A percentile compares a stretch with the other conserved stretches of the same genome.
These are phyloP conservation scores for Apoda limacodes DNA, from an alignment of 2,888 invertebrate species.

Conservation along the genomic window DNA sequence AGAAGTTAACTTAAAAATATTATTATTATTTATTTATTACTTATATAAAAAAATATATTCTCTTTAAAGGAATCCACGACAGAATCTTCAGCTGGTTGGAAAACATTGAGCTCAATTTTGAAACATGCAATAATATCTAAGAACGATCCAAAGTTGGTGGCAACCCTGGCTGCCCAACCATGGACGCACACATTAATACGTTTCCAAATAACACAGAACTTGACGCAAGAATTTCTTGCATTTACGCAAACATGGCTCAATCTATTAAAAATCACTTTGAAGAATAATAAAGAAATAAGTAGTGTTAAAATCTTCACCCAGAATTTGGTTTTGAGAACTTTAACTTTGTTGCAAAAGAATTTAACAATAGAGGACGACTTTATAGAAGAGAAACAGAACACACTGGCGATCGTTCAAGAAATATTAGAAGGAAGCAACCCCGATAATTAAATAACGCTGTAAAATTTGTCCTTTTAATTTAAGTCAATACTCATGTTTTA, in stretches of 20 bases:
- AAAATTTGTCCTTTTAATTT: no score
- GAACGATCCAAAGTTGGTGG: conserved; percentile 42
- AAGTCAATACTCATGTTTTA: no score
- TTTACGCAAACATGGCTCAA: conserved; percentile 48
- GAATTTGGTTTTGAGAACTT: conserved; percentile 41
- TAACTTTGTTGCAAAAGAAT: conserved; percentile 36
- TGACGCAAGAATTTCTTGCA: conserved; percentile 42
- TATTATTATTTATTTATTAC: no score
- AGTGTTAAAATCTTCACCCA: conserved; percentile 34
- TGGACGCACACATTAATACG: conserved; percentile 53
- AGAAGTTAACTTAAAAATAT: no score
- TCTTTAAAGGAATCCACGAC: conserved; percentile 39
- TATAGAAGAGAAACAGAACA: conserved; percentile 32
- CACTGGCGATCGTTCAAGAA: conserved; percentile 32
- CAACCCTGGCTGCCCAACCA: conserved; percentile 47
- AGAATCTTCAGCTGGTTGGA: conserved; percentile 50
- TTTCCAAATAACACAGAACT: conserved; percentile 48
- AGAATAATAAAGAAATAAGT: conserved; percentile 30
- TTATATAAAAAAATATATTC: background rate
- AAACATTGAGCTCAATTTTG: conserved; percentile 47
- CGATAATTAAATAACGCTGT: no score
- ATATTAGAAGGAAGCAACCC: conserved; percentile 31
- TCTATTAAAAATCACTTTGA: conserved; percentile 41
- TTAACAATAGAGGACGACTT: conserved; percentile 28
- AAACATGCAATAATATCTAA: conserved; percentile 46